phyloP scores from a whole-genome alignment of 2,113 vertebrate species.

The Crotalus horridus region DNA sequence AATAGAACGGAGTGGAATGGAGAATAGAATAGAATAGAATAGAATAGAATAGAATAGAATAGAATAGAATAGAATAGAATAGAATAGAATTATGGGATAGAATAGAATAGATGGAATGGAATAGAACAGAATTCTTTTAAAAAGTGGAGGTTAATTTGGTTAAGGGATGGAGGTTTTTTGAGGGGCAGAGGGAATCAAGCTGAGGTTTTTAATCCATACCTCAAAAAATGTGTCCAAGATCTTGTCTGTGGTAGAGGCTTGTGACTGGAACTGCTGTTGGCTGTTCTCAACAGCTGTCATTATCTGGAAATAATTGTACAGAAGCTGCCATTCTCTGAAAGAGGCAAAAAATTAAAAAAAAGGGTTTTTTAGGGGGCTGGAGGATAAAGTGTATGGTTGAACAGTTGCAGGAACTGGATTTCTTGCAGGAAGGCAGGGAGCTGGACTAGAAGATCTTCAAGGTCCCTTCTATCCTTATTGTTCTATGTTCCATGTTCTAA shows the following conservation, averaged over 20 bases:
- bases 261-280: constrained; percentile 54
- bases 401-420: neutral
- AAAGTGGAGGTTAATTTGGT: neutral
- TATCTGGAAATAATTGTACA: constrained; percentile 55
- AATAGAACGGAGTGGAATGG: too few species aligned
- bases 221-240: constrained; percentile 54
- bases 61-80: too few species aligned
- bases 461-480: too few species aligned
- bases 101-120: too few species aligned
- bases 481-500: too few species aligned
- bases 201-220: neutral
- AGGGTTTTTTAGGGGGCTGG: neutral
- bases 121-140: neutral
- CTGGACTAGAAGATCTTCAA: too few species aligned
- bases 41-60: too few species aligned
- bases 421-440: neutral
- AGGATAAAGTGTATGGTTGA: too few species aligned
- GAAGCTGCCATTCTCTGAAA: constrained; percentile 41
- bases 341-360: neutral
- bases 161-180: neutral
- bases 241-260: constrained; percentile 36
- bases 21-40: too few species aligned
- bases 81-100: too few species aligned
- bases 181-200: neutral
- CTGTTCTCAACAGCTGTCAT: constrained; percentile 34